Evolutionary conservation across 1,140 invertebrate genomes (phyloP), one percentile per base, ranked within the genome.

Genomic region (Leucophenga varia): DNA sequence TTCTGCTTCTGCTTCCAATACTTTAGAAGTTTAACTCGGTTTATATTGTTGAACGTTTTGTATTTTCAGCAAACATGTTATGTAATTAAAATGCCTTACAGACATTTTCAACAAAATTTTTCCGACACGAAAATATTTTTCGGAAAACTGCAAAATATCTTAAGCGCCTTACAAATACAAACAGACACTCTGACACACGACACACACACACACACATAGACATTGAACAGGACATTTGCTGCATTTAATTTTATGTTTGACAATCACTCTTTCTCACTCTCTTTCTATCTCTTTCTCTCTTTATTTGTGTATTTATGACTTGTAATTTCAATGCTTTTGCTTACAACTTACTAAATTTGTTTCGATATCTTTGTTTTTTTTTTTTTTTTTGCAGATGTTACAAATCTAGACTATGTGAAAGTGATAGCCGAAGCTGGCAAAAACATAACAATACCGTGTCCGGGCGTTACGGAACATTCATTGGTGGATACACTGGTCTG

Each of bases 391-490:
- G 40, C 61, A 75, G 81, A 83, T 69, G 76, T 81, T 47, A 78
- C 77, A 57, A 77, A 79, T 59, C 64, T 82, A 43, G 74, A 80
- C 51, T 72, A 82, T 45, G 75, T 81, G 46, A 80, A 78, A 40
- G 74, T 84, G 31, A 76, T 81, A 49, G 80, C 81, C 14, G 80
- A 84, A 55, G 83, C 84, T n/a, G 84, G 84, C 35, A 79, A 80
- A 47, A 85, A 85, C 69, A 77, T 84, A 43, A 82, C 81, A 31
- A 67, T 86, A 53, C 75, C 79, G 25, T 86, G 84, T 76, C 84
- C 85, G 2, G 84, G 84, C 10, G 83, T 84, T 30, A 83, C 79
- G 39, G 81, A 84, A 63, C 78, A 81, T 52, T 84, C 84, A 8
- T 63, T 85, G 57, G 81, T 86, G 52, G 71, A 80, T 55, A 81